Evolutionary conservation across 2,113 vertebrate species (phyloP).

Genomic region (Cromileptes altivelis): DNA sequence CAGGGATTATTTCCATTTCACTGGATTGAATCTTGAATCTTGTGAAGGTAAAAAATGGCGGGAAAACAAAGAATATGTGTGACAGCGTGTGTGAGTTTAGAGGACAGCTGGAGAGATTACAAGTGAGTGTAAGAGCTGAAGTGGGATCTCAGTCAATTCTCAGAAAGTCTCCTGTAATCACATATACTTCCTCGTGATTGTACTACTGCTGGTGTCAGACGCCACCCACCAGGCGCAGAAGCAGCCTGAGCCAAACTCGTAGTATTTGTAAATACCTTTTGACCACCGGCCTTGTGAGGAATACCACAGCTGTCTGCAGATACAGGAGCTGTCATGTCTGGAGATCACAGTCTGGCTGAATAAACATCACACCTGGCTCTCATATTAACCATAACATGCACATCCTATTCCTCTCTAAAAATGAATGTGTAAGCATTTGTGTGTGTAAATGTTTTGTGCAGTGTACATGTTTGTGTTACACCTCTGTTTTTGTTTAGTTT

Average conservation of each 20-base stretch:
- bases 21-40: conserved; percentile 7
- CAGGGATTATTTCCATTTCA: not conserved
- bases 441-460: not conserved
- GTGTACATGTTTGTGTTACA: conserved; percentile 16
- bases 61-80: not conserved
- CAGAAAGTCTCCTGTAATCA: not conserved
- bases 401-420: not conserved
- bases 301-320: conserved; percentile 47
- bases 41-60: not conserved
- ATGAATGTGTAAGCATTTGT: not conserved
- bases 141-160: not conserved
- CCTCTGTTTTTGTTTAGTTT: conserved; percentile 31
- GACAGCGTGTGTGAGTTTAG: not conserved
- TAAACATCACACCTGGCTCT: conserved; percentile 38
- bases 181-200: not conserved
- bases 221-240: not conserved
- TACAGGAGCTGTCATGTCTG: conserved; percentile 14
- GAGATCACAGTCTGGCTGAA: conserved; percentile 8
- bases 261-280: conserved; percentile 10
- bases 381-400: not conserved
- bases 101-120: conserved; percentile 3
- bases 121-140: not conserved
- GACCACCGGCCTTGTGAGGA: conserved; percentile 31
- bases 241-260: not conserved
- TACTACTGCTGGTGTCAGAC: not conserved